Percentiles rank a stretch among this genome's conserved stretches.
These are phyloP conservation scores for Himantopus leucocephalus DNA, from an alignment of 2,113 vertebrate genomes.

Conservation along the genomic window DNA sequence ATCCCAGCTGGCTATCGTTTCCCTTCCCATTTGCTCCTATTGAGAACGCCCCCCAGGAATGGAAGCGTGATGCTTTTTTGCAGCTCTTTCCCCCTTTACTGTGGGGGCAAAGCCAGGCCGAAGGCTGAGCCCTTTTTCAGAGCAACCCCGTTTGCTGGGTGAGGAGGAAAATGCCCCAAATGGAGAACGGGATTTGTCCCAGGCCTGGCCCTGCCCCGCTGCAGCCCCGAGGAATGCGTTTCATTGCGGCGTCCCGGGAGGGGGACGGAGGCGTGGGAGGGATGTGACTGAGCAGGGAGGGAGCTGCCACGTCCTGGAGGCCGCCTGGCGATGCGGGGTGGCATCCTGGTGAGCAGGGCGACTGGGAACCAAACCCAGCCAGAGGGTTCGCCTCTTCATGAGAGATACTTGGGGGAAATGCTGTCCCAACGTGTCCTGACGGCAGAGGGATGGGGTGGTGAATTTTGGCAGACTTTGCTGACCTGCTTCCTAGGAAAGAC, in stretches of 20 bases:
- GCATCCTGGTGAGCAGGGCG: neutral
- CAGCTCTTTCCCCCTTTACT: neutral
- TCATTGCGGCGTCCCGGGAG: rapidly evolving
- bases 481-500: neutral
- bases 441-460: neutral
- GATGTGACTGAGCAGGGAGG: neutral
- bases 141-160: rapidly evolving
- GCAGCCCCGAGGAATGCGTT: neutral
- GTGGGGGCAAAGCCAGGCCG: rapidly evolving
- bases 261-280: neutral
- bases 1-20: neutral
- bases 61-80: neutral
- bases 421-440: rapidly evolving
- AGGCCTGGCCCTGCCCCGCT: neutral
- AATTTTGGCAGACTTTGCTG: neutral
- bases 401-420: neutral
- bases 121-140: neutral
- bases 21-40: neutral
- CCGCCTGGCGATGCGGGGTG: rapidly evolving
- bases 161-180: neutral
- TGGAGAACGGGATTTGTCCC: neutral
- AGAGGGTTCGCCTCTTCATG: neutral
- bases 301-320: neutral
- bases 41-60: neutral
- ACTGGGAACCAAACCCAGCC: neutral